Conservation (phyloP, 1,140 invertebrate genomes). For the Drosophila bipectinata region DNA sequence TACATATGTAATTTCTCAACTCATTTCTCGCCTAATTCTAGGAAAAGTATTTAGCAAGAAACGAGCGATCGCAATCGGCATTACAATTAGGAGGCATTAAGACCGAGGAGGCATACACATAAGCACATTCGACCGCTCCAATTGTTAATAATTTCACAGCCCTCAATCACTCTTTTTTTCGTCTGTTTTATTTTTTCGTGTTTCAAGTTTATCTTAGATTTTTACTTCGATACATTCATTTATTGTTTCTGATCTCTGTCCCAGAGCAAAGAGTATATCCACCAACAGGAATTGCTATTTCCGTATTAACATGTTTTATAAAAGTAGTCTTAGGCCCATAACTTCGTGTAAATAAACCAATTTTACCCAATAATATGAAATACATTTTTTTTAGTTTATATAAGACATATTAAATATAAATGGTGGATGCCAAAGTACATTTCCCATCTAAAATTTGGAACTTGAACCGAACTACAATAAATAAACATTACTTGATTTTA, state of each 20-base stretch:
- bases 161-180: background rate
- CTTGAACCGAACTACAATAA: background rate
- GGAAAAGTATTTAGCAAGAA: slow-evolving; percentile 33
- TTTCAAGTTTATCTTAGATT: slow-evolving; percentile 29
- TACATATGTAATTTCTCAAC: background rate
- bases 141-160: slow-evolving; percentile 9
- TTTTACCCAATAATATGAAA: slow-evolving; percentile 35
- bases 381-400: background rate
- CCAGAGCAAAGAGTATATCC: slow-evolving; percentile 44
- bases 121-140: background rate
- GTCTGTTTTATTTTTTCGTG: slow-evolving; percentile 19
- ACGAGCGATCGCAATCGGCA: slow-evolving; percentile 3
- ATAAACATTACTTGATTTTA: background rate
- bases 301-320: slow-evolving; percentile 62
- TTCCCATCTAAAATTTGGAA: background rate
- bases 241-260: slow-evolving; percentile 50
- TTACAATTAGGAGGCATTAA: slow-evolving; percentile 2
- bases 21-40: slow-evolving; percentile 13
- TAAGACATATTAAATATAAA: background rate
- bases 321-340: slow-evolving; percentile 58
- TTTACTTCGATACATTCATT: slow-evolving; percentile 68
- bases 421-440: background rate
- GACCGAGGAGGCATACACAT: background rate
- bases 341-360: slow-evolving; percentile 66
- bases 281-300: slow-evolving; percentile 38